Evolutionary conservation across 2,797 vertebrate species (phyloP), one percentile per base, ranked within the genome.

Genomic region (Pangasius larnaudii): DNA sequence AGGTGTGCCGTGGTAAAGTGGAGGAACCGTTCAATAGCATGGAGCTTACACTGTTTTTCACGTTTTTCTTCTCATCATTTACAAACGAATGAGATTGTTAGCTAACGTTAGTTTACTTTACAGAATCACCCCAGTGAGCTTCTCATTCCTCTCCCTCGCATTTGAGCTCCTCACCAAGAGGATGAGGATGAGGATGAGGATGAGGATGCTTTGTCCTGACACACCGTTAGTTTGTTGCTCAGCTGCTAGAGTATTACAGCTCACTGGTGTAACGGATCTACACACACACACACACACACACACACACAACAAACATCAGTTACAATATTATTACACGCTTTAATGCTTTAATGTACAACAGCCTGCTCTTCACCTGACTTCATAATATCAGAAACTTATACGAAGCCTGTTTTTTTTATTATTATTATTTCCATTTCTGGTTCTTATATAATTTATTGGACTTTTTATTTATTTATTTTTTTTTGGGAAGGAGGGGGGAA

Each of bases 381-480:
- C 89, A 4, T 13, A 65, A 24, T 1, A 9, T 24, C 58, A 24
- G 58, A 24, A 9, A 59, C 58, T 58, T 22, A 7, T 22, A 56
- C 53, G 5, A 56, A 56, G 2, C 53, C 53, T 18, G 4, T 19
- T 59, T 56, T n/a, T 39, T n/a, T 3, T 39, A n/a, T n/a, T n/a
- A n/a, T n/a, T 63, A 13, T 63, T 63, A 63, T 11, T 27, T 61
- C 59, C 1, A 19, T 30, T 30, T 85, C 85, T 93, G 33, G 33
- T 8, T 69, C 63, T 33, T 33, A 67, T 33, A 33, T 18, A 5
- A 18, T 33, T 71, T 36, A 71, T 10, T 9, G 36, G 30, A 16
- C 5, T 71, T 11, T 24, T 27, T 0, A 7, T 58, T 53, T 22
- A 0, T 56, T 56, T 0, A 0, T 3, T 19, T 56, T 56, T 51